These are phyloP conservation scores for Drosophila arizonae DNA, from an alignment of 1,140 invertebrate species.

Conservation along the genomic window DNA sequence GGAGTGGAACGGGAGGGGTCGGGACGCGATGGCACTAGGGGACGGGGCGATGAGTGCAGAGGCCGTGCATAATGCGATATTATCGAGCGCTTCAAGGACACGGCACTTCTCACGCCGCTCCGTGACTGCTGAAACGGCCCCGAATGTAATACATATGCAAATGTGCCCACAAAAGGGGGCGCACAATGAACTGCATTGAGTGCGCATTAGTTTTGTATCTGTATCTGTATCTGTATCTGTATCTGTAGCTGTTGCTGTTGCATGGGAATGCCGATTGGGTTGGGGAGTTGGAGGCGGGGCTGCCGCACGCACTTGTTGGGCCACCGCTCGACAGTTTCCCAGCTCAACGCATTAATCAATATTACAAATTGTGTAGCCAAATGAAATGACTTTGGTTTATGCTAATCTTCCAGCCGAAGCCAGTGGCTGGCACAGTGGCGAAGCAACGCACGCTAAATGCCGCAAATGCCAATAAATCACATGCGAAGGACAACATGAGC, in stretches of 20 bases:
- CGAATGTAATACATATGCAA: constrained; percentile 47
- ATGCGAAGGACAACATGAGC: constrained; percentile 33
- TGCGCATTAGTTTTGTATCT: constrained; percentile 42
- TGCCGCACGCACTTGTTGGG: constrained; percentile 70
- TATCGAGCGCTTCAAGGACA: constrained; percentile 53
- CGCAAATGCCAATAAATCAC: constrained; percentile 78
- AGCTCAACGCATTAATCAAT: constrained; percentile 68
- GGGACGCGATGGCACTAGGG: not conserved
- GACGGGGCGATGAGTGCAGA: constrained; percentile 11
- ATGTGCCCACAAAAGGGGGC: constrained; percentile 24
- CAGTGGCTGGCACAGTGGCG: not conserved
- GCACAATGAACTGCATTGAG: constrained; percentile 32
- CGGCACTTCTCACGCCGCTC: constrained; percentile 42
- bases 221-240: constrained; percentile 6
- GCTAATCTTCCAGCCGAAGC: constrained; percentile 41
- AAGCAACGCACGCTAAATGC: constrained; percentile 62
- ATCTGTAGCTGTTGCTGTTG: not conserved
- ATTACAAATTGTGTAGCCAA: constrained; percentile 59
- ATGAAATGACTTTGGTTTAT: constrained; percentile 67
- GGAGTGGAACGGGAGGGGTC: not conserved
- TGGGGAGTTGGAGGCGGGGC: not conserved
- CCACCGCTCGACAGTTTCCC: constrained; percentile 21
- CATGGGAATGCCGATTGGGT: too few relatives aligned
- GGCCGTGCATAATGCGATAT: constrained; percentile 49
- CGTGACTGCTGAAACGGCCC: not conserved